These are phyloP conservation scores for Phalacrocorax aristotelis DNA, from an alignment of 2,113 vertebrate species.

Conservation along the genomic window DNA sequence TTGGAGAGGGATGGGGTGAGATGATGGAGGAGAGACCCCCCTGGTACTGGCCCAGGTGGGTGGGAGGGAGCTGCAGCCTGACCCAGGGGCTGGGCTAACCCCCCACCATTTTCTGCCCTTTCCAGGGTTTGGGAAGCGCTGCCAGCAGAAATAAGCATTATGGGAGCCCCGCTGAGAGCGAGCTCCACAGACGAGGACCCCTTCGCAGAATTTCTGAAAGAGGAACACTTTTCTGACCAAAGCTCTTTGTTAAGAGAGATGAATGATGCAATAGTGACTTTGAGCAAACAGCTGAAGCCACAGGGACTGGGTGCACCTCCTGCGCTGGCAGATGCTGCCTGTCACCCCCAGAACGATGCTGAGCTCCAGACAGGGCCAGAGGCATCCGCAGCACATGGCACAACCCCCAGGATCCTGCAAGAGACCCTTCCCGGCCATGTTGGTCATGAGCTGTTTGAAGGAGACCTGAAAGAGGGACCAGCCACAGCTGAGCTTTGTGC, in stretches of 20 bases:
- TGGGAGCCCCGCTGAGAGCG: background rate
- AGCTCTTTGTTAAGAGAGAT: slow-evolving; percentile 67
- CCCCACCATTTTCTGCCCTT: background rate
- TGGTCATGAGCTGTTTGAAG: background rate
- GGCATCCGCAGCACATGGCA: background rate
- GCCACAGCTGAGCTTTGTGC: background rate
- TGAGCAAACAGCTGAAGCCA: slow-evolving; percentile 13
- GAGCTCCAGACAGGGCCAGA: background rate
- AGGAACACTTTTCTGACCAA: background rate
- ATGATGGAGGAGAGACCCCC: background rate
- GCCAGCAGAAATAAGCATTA: background rate
- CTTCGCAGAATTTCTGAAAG: slow-evolving; percentile 6
- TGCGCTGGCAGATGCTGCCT: background rate
- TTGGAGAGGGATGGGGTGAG: background rate
- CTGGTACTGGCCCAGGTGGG: background rate
- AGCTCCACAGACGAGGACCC: slow-evolving; percentile 51
- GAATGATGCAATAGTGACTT: slow-evolving; percentile 45
- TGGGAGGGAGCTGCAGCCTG: background rate
- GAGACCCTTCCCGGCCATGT: background rate
- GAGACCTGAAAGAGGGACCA: background rate
- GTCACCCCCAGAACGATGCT: background rate
- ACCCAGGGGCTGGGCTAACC: background rate
- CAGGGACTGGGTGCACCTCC: background rate
- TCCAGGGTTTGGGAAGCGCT: slow-evolving; percentile 39
- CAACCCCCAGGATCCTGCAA: background rate